Evolutionary conservation across 2,888 invertebrate species (phyloP), one percentile per base, ranked within the genome.

Genomic region (Drosophila acutilabella): DNA sequence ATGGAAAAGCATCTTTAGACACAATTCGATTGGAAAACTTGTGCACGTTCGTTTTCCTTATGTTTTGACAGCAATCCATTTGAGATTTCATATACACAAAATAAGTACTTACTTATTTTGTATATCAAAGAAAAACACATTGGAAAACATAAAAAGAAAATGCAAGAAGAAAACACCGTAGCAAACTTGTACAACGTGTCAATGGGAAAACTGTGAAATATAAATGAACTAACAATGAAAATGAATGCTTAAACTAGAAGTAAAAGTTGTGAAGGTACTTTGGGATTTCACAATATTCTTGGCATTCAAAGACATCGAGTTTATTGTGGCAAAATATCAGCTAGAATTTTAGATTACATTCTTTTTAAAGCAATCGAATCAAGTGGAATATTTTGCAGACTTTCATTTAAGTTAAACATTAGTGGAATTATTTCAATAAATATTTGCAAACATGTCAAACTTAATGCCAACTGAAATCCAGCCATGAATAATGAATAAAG

Each of bases 41-140:
- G 70, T 62, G 68, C 74, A 73, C 69, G 62, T 56, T 77, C 69
- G 62, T 56, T 77, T 16, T 54, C 51, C 61, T 62, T 45, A 36
- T 57, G 59, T 78, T 77, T 77, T 77, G 74, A 72, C 78, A 78
- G 74, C 74, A 74, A 66, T 62, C 62, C 78, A 78, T 67, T 77
- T 72, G 62, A 78, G 74, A 74, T 73, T 72, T 54, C 14, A 16
- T 30, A 41, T 26, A 50, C 50, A 56, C 36, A 53, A 14, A 14
- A 61, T 20, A 47, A 18, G 18, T 1, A 48, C 36, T 14, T 18
- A 16, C 36, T 14, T 18, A 16, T 8, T 13, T 16, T 23, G 14
- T 20, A 56, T n/a, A 30, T 8, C 42, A 23, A n/a, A 26, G 2
- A 23, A 48, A 38, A 20, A 7, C n/a, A 60, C 26, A 30, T 14